Evolutionary conservation across 2,797 vertebrate species (phyloP), one percentile per base, ranked within the genome.

Genomic region (Rhinophrynus dorsalis): DNA sequence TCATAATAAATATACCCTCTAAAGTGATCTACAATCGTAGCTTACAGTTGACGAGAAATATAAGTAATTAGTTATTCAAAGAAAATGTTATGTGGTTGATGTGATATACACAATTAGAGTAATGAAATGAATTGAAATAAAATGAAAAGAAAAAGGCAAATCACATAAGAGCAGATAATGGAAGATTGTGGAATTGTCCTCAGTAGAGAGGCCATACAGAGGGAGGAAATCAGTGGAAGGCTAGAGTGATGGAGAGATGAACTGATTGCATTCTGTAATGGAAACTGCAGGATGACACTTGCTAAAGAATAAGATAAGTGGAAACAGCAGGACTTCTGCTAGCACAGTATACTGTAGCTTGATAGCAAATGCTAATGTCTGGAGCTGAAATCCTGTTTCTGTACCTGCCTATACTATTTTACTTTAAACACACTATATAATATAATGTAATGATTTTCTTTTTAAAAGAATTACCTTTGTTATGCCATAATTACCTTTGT

Each of bases 271-370:
- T 73, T 66, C 69, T 66, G 69, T 73, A 73, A 73, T 73, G 62
- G 69, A 73, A 73, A 73, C 69, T 73, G 55, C 62, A 73, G 69
- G 69, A 73, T 66, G 69, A 73, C 55, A 73, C 69, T 73, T 73
- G 69, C 62, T 35, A 37, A 73, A 60, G 69, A 73, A 73, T 73
- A 72, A 72, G 69, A 72, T 72, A 73, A 73, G 69, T 73, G 69
- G 69, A 73, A 73, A 73, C 69, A 73, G 69, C 69, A 66, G 62
- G 69, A 54, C 54, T 60, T 60, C 69, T 48, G 62, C 52, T 37
- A 54, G 69, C 56, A 66, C 48, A 66, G 69, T 59, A 60, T 60
- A 73, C 62, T 66, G 32, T 58, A 66, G 69, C 47, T 33, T 73
- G 62, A 73, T 60, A 54, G 69, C 55, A 66, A 73, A 73, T 73